A percentile compares a stretch with the other conserved stretches of the same genome.
Conservation (phyloP, 2,888 invertebrate genomes). For the Dendrolimus pini region DNA sequence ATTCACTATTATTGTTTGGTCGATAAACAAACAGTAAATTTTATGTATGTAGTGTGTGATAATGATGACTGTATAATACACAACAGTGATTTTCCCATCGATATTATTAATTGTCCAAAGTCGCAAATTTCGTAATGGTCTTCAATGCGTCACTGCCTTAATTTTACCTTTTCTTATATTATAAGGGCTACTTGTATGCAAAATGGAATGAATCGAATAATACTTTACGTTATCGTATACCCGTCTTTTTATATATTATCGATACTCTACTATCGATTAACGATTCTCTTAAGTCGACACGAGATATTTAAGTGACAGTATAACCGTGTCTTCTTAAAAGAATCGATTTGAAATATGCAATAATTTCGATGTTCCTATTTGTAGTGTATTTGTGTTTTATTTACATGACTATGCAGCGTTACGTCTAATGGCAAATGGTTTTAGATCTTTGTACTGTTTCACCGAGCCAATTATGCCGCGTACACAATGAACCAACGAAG, state of each 20-base stretch:
- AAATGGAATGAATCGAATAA: background rate
- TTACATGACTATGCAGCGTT: constrained; percentile 3
- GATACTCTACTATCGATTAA: constrained; percentile 5
- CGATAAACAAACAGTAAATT: too few relatives aligned
- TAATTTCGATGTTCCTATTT: constrained; percentile 23
- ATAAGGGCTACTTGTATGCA: background rate
- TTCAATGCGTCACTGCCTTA: background rate
- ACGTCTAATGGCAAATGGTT: too few relatives aligned
- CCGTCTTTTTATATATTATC: constrained; percentile 6
- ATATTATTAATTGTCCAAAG: background rate
- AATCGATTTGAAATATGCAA: constrained; percentile 17
- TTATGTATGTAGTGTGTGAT: too few relatives aligned
- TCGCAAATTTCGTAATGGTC: background rate
- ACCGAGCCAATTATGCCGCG: too few relatives aligned
- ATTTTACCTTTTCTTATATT: background rate
- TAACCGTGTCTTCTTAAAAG: constrained; percentile 20
- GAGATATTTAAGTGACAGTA: constrained; percentile 21
- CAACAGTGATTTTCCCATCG: background rate
- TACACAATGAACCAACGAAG: too few relatives aligned
- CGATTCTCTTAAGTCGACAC: constrained; percentile 23
- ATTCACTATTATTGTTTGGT: too few relatives aligned
- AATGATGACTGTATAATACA: too few relatives aligned
- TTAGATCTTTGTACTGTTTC: too few relatives aligned
- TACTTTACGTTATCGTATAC: constrained; percentile 3
- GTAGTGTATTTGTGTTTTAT: background rate